Conservation (phyloP, 2,888 invertebrate genomes). For the Drosophila setosimentum region DNA sequence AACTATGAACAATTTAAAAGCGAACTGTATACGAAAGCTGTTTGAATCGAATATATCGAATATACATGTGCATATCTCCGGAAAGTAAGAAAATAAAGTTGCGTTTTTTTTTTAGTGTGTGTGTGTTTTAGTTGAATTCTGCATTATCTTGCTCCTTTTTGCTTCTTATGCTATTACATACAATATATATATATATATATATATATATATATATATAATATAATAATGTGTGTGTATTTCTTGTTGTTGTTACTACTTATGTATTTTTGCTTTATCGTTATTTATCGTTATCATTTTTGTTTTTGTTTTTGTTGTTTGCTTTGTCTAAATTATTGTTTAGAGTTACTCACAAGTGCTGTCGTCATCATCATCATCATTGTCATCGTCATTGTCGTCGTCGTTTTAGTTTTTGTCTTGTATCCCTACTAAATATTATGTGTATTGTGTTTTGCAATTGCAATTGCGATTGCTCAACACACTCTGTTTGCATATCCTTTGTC, state of each 20-base stretch:
- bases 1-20: conserved; percentile 47
- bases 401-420: conserved; percentile 47
- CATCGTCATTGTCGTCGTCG: conserved; percentile 60
- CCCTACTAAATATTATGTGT: conserved; percentile 55
- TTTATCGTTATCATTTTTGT: conserved; percentile 68
- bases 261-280: conserved; percentile 59
- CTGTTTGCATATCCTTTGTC: conserved; percentile 35
- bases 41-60: conserved; percentile 26
- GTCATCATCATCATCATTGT: conserved; percentile 58
- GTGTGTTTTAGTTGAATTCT: conserved; percentile 58
- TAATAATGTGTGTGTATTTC: conserved; percentile 31
- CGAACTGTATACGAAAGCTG: conserved; percentile 46
- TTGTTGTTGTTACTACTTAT: conserved; percentile 51
- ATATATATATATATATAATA: conserved; percentile 29
- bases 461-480: conserved; percentile 36
- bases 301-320: conserved; percentile 58
- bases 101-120: conserved; percentile 6
- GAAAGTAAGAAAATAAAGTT: conserved; percentile 33
- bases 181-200: conserved; percentile 36
- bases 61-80: conserved; percentile 11
- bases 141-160: conserved; percentile 22
- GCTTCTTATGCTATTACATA: conserved; percentile 58
- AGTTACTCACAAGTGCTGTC: conserved; percentile 76
- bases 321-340: conserved; percentile 83
- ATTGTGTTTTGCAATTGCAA: conserved; percentile 42